phyloP scores from a whole-genome alignment of 2,888 invertebrate species.

The Noctuana brunneofusca region DNA sequence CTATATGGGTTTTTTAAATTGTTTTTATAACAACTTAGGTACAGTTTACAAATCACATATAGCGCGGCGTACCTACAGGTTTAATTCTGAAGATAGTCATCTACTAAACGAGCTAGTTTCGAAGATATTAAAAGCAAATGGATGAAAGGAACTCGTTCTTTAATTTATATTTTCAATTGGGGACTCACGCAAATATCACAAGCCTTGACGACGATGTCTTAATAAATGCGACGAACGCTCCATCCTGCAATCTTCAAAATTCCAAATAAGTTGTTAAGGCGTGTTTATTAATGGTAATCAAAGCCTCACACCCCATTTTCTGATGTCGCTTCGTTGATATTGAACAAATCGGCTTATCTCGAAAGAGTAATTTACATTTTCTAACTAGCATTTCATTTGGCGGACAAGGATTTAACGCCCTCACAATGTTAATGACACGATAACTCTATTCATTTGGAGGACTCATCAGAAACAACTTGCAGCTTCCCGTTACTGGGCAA shows the following conservation, averaged over 20 bases:
- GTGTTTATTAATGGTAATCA: conserved; percentile 33
- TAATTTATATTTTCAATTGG: conserved; percentile 10
- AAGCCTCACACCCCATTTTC: conserved; percentile 31
- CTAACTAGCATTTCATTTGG: conserved; percentile 27
- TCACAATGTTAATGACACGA: conserved; percentile 13
- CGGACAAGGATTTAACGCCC: conserved; percentile 15
- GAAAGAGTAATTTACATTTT: conserved; percentile 31
- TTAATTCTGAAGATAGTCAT: neutral
- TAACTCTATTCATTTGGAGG: too few species aligned
- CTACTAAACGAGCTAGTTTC: neutral
- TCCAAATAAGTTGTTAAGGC: conserved; percentile 20
- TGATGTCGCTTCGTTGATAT: conserved; percentile 26
- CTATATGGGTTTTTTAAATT: too few species aligned
- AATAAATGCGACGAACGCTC: conserved; percentile 12
- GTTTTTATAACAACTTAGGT: too few species aligned
- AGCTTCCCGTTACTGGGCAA: too few species aligned
- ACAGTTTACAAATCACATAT: neutral
- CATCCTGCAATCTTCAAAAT: conserved; percentile 14
- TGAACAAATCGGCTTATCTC: conserved; percentile 32
- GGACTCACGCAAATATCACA: conserved; percentile 13
- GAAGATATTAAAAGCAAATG: neutral
- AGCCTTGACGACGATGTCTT: neutral
- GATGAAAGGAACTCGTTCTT: neutral
- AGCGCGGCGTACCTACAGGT: neutral
- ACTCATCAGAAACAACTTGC: too few species aligned